Percentiles rank a stretch among this genome's conserved stretches.
These are phyloP conservation scores for Psilopsiagon aurifrons DNA, from an alignment of 2,113 vertebrate genomes.

Conservation along the genomic window DNA sequence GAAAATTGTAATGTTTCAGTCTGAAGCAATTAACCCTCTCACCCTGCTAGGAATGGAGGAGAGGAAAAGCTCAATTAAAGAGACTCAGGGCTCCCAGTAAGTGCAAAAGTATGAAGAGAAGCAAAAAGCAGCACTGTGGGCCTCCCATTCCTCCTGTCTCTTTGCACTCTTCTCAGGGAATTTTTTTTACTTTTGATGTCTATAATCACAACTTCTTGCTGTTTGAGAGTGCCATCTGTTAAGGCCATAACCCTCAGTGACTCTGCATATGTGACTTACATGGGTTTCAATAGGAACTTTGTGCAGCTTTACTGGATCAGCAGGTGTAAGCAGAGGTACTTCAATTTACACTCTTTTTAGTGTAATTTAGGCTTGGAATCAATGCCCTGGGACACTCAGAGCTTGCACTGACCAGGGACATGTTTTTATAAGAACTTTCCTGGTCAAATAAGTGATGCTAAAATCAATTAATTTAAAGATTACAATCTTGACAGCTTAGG, in stretches of 20 bases:
- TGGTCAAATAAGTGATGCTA: not conserved
- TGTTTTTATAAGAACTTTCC: not conserved
- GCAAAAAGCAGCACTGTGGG: constrained; percentile 18
- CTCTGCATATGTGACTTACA: not conserved
- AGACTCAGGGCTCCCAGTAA: not conserved
- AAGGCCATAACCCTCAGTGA: not conserved
- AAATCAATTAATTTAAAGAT: not conserved
- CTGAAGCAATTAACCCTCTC: constrained; percentile 34
- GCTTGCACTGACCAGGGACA: not conserved
- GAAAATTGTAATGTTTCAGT: not conserved
- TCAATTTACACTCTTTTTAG: not conserved
- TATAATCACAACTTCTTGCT: not conserved
- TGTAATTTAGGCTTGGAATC: not conserved
- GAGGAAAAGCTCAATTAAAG: constrained; percentile 55
- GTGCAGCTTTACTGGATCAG: not conserved
- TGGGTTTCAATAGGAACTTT: constrained; percentile 2
- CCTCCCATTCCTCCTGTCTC: constrained; percentile 18
- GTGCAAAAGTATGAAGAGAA: constrained; percentile 23
- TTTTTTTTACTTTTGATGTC: constrained; percentile 33
- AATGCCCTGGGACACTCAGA: not conserved
- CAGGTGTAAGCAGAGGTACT: not conserved
- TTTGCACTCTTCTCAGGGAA: constrained; percentile 20
- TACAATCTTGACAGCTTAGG: not conserved
- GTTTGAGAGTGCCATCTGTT: not conserved
- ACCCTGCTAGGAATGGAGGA: not conserved